These are phyloP conservation scores for Anarsia innoxiella DNA, from an alignment of 2,888 invertebrate genomes.

Conservation along the genomic window DNA sequence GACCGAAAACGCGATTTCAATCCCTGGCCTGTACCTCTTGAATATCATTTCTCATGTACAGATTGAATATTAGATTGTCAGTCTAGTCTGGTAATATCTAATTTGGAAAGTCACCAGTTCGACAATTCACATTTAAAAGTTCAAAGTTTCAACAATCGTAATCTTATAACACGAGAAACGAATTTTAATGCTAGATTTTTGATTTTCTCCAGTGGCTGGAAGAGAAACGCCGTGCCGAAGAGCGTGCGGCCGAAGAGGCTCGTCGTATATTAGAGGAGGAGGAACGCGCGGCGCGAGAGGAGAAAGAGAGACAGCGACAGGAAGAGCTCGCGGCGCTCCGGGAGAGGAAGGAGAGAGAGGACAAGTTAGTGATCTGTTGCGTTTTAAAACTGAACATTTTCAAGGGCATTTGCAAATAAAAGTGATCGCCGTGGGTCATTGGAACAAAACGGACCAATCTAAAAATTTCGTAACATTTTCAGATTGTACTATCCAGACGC, in stretches of 20 bases:
- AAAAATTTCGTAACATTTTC: too few species aligned
- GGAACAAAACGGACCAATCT: too few species aligned
- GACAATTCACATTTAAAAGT: too few species aligned
- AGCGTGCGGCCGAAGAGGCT: slow-evolving; percentile 80
- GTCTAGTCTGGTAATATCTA: background rate
- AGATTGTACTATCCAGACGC: too few species aligned
- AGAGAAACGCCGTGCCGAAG: slow-evolving; percentile 83
- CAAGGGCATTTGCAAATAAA: too few species aligned
- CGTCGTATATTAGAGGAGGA: slow-evolving; percentile 79
- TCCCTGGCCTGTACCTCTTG: too few species aligned
- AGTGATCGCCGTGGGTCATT: too few species aligned
- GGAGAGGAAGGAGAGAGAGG: slow-evolving; percentile 72
- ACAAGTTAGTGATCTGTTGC: slow-evolving; percentile 31
- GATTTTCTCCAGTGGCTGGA: slow-evolving; percentile 67
- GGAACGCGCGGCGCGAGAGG: slow-evolving; percentile 69
- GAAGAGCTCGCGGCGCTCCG: slow-evolving; percentile 73
- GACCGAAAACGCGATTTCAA: too few species aligned
- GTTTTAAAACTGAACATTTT: too few species aligned
- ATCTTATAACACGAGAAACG: too few species aligned
- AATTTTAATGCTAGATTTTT: background rate
- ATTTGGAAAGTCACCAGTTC: background rate
- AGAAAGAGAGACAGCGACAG: slow-evolving; percentile 62
- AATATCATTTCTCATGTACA: background rate
- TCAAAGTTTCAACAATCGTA: too few species aligned
- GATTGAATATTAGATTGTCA: background rate